phyloP scores from a whole-genome alignment of 2,113 vertebrate genomes.

The Ondatra zibethicus region DNA sequence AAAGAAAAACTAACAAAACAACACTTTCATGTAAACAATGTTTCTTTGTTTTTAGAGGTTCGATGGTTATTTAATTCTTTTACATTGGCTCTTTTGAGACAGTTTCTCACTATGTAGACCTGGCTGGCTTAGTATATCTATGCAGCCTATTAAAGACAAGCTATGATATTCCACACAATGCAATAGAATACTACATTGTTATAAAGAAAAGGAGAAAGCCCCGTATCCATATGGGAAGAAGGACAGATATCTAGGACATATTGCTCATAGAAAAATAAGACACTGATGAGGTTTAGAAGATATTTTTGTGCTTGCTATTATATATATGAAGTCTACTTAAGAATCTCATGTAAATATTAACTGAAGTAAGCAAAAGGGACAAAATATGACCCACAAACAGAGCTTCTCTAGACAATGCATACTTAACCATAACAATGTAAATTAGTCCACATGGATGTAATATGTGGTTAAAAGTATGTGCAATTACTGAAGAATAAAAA shows the following conservation, averaged over 20 bases:
- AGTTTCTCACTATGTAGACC: background rate
- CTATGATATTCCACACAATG: too few species aligned
- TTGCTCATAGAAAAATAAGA: background rate
- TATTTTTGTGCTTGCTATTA: slow-evolving; percentile 18
- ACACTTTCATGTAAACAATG: background rate
- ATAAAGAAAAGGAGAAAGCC: too few species aligned
- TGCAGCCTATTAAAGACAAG: background rate
- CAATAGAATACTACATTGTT: too few species aligned
- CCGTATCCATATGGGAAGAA: background rate
- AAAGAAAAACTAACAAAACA: background rate
- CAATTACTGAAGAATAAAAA: background rate
- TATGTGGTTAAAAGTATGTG: background rate
- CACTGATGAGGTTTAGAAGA: background rate
- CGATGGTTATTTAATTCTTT: slow-evolving; percentile 29
- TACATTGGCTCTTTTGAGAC: background rate
- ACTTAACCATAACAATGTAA: background rate
- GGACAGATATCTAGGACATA: background rate
- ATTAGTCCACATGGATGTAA: background rate
- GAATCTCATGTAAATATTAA: background rate
- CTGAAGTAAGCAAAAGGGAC: background rate
- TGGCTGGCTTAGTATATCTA: background rate
- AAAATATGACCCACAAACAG: background rate
- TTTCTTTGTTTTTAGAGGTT: slow-evolving; percentile 20
- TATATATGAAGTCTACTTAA: background rate
- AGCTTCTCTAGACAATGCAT: background rate